These are phyloP conservation scores for Eptesicus fuscus DNA, from an alignment of 2,113 vertebrate species.

Conservation along the genomic window DNA sequence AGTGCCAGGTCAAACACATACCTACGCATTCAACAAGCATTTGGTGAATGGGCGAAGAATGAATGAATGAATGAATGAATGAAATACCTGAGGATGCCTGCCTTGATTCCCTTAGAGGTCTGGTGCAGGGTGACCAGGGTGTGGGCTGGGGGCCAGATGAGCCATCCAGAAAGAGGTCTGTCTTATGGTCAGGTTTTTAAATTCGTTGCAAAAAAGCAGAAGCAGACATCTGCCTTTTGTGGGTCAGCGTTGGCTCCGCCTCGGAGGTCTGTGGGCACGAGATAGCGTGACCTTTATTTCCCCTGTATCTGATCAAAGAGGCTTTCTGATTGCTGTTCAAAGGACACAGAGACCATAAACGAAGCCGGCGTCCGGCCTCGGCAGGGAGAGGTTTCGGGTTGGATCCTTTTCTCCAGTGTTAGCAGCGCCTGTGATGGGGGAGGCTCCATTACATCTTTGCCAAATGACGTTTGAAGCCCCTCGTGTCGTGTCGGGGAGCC, in stretches of 20 bases:
- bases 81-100: fast-evolving
- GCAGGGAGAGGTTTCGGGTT: not conserved
- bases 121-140: not conserved
- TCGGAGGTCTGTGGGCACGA: not conserved
- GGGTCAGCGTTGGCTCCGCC: not conserved
- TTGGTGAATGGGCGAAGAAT: not conserved
- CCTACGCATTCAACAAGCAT: not conserved
- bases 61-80: not conserved
- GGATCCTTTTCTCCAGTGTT: not conserved
- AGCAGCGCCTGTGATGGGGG: not conserved
- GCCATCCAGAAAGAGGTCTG: not conserved
- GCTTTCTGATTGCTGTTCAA: not conserved
- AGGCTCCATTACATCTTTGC: not conserved
- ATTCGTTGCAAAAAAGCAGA: not conserved
- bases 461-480: not conserved
- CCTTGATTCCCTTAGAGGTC: not conserved
- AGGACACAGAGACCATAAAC: not conserved
- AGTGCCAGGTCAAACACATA: not conserved
- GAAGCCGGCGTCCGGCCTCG: not conserved
- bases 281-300: not conserved
- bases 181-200: not conserved
- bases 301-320: not conserved
- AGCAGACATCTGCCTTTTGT: not conserved
- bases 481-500: not conserved
- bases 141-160: not conserved